Evolutionary conservation across 2,888 invertebrate genomes (phyloP), one percentile per base, ranked within the genome.

Genomic region (Podotricha telesiphe): DNA sequence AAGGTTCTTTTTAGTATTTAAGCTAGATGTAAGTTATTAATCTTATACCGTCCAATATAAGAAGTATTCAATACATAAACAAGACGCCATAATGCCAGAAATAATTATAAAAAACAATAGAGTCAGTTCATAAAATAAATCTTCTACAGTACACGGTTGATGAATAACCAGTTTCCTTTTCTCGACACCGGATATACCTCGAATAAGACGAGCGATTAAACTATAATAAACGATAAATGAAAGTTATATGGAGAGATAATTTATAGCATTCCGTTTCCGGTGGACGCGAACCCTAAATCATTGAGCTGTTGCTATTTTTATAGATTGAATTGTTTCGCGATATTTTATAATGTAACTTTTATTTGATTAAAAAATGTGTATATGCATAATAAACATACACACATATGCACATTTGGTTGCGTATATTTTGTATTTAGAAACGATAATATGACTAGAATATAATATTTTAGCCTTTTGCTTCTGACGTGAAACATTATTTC

Each of bases 191-290:
- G 59, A 59, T 45, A 42, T 11, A 59, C 59, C 45, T 59, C 59
- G 42, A 59, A 45, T 42, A 45, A 59, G 59, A 59, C 45, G 45
- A 59, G 59, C 59, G 59, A 59, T 59, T 59, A 59, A 59, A 59
- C 59, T 45, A 58, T 58, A 42, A 42, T 58, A 58, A 58, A 58
- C 58, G 47, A 62, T 62, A 48, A 62, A 48, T 17, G 47, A 62
- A 62, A 48, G 62, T 48, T 28, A 48, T 62, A 48, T 34, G 19
- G 45, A 48, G 28, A 62, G 47, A 62, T 45, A 45, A 59, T 62
- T 62, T 62, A 62, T 48, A 34, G 19, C 48, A 47, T 20, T 48
- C 4, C 15, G 48, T 34, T 62, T 62, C 62, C 62, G 48, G 47
- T 62, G 48, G 62, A 62, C 34, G 48, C 62, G 19, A 37, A 13